These are phyloP conservation scores for Pseudomyrmex dendroicus DNA, from an alignment of 1,140 invertebrate species.

Conservation along the genomic window DNA sequence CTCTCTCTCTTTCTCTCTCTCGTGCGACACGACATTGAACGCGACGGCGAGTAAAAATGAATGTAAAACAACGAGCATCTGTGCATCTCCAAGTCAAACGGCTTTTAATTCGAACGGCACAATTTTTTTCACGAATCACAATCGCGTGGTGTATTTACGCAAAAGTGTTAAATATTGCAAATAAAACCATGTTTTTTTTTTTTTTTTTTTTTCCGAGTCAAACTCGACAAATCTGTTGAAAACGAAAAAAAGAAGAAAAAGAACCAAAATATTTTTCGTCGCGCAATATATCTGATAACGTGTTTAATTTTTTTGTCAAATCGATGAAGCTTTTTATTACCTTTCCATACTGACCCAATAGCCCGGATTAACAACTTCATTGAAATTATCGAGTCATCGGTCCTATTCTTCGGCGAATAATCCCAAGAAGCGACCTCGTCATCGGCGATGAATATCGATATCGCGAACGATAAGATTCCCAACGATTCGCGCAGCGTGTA, in stretches of 20 bases:
- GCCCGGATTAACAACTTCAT: not conserved
- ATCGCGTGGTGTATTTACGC: too few species aligned
- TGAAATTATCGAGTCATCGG: conserved; percentile 14
- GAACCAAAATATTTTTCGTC: too few species aligned
- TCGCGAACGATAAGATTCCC: conserved; percentile 50
- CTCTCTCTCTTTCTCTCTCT: not conserved
- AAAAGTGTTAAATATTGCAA: too few species aligned
- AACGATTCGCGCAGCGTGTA: not conserved
- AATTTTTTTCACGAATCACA: too few species aligned
- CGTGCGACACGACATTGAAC: not conserved
- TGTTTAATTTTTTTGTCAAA: conserved; percentile 23
- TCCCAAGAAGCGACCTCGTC: conserved; percentile 36
- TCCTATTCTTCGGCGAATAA: conserved; percentile 20
- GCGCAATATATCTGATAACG: not conserved
- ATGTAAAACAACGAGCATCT: too few species aligned
- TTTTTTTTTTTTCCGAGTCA: too few species aligned
- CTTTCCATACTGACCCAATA: conserved; percentile 26
- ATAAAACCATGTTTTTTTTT: too few species aligned
- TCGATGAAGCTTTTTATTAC: conserved; percentile 12
- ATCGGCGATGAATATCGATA: conserved; percentile 48
- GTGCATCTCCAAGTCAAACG: too few species aligned
- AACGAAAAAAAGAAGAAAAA: too few species aligned
- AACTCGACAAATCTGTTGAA: too few species aligned
- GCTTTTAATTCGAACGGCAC: too few species aligned
- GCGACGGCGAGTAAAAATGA: not conserved